Percentiles rank a stretch among this genome's conserved stretches.
Evolutionary conservation across 2,888 invertebrate species (phyloP).

Genomic region (Muschampia plurimacula): DNA sequence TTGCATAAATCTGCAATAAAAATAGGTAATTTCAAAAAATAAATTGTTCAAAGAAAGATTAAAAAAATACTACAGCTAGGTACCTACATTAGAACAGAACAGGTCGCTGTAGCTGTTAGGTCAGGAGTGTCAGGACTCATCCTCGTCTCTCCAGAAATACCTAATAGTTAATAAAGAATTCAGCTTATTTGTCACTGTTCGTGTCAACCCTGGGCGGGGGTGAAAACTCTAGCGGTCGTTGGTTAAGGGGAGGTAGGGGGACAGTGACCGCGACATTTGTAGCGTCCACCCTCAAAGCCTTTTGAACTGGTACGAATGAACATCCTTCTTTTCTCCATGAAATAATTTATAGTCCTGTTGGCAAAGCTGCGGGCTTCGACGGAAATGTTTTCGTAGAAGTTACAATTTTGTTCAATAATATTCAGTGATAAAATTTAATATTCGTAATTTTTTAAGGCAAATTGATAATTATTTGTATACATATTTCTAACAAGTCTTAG

Average conservation of each 20-base stretch:
- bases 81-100: no score
- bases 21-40: no score
- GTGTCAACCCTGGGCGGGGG: slow-evolving; percentile 24
- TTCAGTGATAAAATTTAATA: no score
- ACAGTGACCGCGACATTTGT: slow-evolving; percentile 30
- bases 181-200: not conserved
- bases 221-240: slow-evolving; percentile 2
- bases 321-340: not conserved
- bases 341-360: slow-evolving; percentile 3
- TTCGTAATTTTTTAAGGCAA: not conserved
- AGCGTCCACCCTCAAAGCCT: slow-evolving; percentile 20
- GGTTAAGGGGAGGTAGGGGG: slow-evolving; percentile 17
- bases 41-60: no score
- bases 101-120: no score
- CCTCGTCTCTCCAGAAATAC: no score
- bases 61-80: no score
- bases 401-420: no score
- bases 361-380: not conserved
- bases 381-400: not conserved
- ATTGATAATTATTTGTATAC: not conserved
- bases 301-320: not conserved
- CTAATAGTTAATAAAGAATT: no score
- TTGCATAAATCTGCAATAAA: no score
- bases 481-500: no score
- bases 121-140: no score